Evolutionary conservation across 92 coral and sea anemone species (phyloP).

Genomic region (Micromussa lordhowensis): DNA sequence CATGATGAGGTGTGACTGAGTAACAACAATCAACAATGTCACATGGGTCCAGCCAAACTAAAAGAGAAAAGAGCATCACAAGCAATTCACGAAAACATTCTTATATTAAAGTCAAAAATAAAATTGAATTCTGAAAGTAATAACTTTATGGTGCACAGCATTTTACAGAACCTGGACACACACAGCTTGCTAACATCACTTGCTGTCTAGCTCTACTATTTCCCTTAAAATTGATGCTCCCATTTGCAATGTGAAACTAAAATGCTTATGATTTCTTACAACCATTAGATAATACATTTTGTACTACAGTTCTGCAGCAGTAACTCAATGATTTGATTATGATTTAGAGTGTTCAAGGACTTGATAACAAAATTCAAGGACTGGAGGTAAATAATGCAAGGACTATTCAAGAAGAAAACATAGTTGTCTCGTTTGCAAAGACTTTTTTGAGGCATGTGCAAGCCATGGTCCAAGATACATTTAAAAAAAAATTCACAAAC

Average conservation of each 20-base stretch:
- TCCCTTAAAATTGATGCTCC: neutral
- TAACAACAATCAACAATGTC: conserved; percentile 92
- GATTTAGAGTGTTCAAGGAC: too few species aligned
- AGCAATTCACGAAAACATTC: neutral
- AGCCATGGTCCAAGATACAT: too few species aligned
- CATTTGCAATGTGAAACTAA: neutral
- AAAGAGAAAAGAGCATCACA: neutral
- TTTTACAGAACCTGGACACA: neutral
- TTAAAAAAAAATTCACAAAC: neutral
- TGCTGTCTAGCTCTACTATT: neutral
- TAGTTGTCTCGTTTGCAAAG: too few species aligned
- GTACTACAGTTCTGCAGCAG: too few species aligned
- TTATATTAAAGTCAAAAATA: neutral
- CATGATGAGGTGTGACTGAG: conserved; percentile 96
- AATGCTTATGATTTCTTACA: too few species aligned
- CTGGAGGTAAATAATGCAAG: too few species aligned
- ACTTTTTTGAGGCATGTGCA: too few species aligned
- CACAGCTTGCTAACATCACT: neutral
- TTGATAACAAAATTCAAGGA: too few species aligned
- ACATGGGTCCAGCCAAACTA: conserved; percentile 99
- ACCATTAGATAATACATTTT: too few species aligned
- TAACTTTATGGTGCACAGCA: neutral
- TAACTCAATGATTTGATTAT: too few species aligned
- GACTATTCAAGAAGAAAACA: too few species aligned
- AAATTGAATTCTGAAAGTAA: neutral